Evolutionary conservation across 2,797 vertebrate genomes (phyloP), one percentile per base, ranked within the genome.

Genomic region (Sus cebifrons): DNA sequence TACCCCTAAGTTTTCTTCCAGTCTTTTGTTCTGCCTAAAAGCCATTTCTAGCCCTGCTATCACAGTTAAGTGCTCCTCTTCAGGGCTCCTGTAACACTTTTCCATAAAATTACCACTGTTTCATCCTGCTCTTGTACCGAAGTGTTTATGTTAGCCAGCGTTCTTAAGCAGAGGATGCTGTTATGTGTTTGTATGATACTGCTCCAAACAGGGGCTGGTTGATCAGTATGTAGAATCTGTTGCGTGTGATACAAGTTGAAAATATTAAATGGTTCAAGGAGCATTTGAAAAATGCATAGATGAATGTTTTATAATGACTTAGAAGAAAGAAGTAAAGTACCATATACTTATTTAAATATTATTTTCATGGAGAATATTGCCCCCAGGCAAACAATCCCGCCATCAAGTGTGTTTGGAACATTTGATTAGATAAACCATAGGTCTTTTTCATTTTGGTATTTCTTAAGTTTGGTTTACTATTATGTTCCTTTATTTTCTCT

Each of bases 291-390:
- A 82, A 67, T 44, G 77, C 5, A 71, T 13, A 60, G 9, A 49
- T 36, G 12, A 71, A 70, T 54, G n/a, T 29, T 3, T 86, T 82
- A 62, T 12, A 79, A n/a, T 21, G 16, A 77, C 21, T 88, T 92
- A 73, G 10, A 81, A 75, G 17, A 93, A 84, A 29, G 49, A 4
- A 96, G 40, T 86, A 68, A 86, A 91, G 10, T 18, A 64, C 29
- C 16, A 27, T 15, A 86, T 10, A 62, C 67, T 49, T 85, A 67
- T 29, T 73, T 56, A 82, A 82, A 67, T 32, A 96, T 88, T 67
- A 85, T 65, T 96, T 93, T 96, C n/a, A 82, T 49, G 18, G 11
- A 82, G 16, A 86, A 81, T 23, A 88, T 71, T 65, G n/a, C 4
- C 20, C 23, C 12, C 20, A 73, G 86, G 44, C 27, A 88, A 84